These are phyloP conservation scores for Coenonympha glycerion DNA, from an alignment of 2,888 invertebrate species.

Conservation along the genomic window DNA sequence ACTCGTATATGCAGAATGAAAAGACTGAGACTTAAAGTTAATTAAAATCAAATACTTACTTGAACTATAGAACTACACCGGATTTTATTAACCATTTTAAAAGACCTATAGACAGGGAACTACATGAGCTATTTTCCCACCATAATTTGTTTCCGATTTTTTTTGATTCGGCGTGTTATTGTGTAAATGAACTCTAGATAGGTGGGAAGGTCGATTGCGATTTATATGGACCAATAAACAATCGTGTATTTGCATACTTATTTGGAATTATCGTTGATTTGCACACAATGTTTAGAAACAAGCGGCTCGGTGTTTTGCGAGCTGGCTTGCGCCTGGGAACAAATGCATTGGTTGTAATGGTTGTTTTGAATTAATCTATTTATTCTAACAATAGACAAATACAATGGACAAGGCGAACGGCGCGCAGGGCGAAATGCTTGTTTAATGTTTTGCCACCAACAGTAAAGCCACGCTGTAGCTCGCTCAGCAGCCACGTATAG, in stretches of 20 bases:
- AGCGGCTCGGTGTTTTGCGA: conserved; percentile 55
- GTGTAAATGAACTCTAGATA: conserved; percentile 21
- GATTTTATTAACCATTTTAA: no score
- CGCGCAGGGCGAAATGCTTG: no score
- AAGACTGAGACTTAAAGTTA: no score
- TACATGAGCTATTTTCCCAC: background rate
- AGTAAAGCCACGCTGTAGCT: no score
- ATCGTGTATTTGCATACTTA: conserved; percentile 35
- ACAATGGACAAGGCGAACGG: no score
- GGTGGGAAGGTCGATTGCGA: conserved; percentile 37
- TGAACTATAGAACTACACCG: no score
- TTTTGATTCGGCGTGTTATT: conserved; percentile 5
- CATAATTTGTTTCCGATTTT: conserved; percentile 3
- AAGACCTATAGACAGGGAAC: no score
- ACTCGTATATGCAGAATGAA: no score
- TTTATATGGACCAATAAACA: conserved; percentile 35
- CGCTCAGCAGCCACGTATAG: no score
- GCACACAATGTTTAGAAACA: conserved; percentile 66
- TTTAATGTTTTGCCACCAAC: no score
- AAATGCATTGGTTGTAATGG: conserved; percentile 41
- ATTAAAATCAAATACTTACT: no score
- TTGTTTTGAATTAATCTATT: background rate
- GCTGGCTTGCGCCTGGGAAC: conserved; percentile 48
- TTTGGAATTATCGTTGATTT: conserved; percentile 63
- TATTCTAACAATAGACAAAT: no score